Evolutionary conservation across 2,797 vertebrate species (phyloP).

Genomic region (Onychomys leucogaster): DNA sequence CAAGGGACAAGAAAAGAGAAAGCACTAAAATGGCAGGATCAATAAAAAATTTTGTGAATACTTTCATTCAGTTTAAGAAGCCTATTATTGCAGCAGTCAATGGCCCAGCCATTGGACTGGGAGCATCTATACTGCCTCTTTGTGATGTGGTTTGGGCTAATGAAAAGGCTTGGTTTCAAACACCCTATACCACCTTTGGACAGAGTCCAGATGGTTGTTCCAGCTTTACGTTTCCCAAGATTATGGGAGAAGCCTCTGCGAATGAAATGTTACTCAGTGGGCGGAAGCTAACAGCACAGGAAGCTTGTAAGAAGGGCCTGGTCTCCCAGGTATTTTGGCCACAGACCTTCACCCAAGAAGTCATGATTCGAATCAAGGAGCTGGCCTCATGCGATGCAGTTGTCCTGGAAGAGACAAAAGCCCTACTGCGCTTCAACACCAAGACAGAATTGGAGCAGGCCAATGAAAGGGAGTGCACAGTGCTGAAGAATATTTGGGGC

Average conservation of each 20-base stretch:
- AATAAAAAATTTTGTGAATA: constrained; percentile 96
- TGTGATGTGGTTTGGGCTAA: constrained; percentile 99
- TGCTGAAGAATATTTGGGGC: constrained; percentile 96
- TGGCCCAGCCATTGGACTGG: constrained; percentile 96
- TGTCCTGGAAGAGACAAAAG: constrained; percentile 97
- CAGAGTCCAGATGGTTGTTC: constrained; percentile 98
- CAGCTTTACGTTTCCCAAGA: constrained; percentile 95
- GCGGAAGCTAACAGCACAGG: constrained; percentile 96
- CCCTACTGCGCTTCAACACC: constrained; percentile 94
- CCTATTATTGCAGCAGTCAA: constrained; percentile 97
- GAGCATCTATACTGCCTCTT: constrained; percentile 96
- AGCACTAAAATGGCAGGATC: constrained; percentile 98
- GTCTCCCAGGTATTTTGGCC: constrained; percentile 99
- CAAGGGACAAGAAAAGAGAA: constrained; percentile 95
- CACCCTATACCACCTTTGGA: constrained; percentile 95
- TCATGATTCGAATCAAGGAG: constrained; percentile 96
- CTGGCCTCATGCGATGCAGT: constrained; percentile 94
- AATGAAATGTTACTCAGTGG: constrained; percentile 97
- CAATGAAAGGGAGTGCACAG: constrained; percentile 96
- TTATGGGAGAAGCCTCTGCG: constrained; percentile 97
- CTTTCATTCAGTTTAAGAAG: constrained; percentile 99
- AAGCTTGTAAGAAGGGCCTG: constrained; percentile 96
- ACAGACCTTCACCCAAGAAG: constrained; percentile 97
- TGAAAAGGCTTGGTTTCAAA: constrained; percentile 99
- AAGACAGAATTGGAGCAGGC: constrained; percentile 94